Evolutionary conservation across 1,140 invertebrate genomes (phyloP).

Genomic region (Procambarus virginalis): DNA sequence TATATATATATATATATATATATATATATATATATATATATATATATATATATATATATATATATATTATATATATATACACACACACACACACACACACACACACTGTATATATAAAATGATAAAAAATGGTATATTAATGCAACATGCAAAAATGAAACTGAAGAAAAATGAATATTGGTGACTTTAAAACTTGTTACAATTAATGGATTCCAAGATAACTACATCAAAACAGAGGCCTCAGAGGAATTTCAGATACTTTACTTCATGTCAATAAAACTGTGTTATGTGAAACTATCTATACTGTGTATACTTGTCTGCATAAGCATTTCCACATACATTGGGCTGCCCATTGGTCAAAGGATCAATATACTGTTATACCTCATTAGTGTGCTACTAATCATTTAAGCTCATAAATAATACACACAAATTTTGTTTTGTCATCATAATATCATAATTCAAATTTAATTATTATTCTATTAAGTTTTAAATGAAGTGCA

Average conservation of each 20-base stretch:
- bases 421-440: background rate
- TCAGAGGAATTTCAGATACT: conserved; percentile 14
- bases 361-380: conserved; percentile 17
- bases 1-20: too few relatives aligned
- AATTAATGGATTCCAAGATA: background rate
- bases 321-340: conserved; percentile 31
- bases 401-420: background rate
- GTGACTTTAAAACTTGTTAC: background rate
- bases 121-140: too few relatives aligned
- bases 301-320: conserved; percentile 20
- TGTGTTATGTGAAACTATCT: conserved; percentile 9
- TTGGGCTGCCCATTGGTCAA: conserved; percentile 14
- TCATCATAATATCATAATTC: background rate
- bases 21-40: too few relatives aligned
- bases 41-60: too few relatives aligned
- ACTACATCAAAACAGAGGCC: conserved; percentile 23
- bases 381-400: conserved; percentile 9
- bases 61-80: too few relatives aligned
- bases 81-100: too few relatives aligned
- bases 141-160: too few relatives aligned
- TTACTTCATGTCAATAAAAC: background rate
- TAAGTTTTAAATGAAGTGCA: conserved; percentile 24
- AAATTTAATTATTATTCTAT: background rate
- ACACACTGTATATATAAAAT: too few relatives aligned
- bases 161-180: too few relatives aligned